Evolutionary conservation across 2,888 invertebrate genomes (phyloP).

Genomic region (Drymonia ruficornis): DNA sequence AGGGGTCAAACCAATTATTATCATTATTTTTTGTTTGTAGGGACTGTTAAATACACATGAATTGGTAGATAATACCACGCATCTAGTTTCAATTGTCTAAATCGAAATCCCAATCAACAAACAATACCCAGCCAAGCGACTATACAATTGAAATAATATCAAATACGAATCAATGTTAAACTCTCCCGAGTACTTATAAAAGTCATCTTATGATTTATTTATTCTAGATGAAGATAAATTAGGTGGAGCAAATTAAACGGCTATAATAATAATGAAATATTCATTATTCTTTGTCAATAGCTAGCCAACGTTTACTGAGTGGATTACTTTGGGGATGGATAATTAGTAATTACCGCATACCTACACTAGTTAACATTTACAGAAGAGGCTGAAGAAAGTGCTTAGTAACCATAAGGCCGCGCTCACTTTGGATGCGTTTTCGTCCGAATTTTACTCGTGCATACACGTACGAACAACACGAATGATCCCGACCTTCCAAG

Average conservation of each 20-base stretch:
- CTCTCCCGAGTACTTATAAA: conserved; percentile 24
- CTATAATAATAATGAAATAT: conserved; percentile 26
- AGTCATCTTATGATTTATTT: conserved; percentile 44
- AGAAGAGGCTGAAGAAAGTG: neutral
- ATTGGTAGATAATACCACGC: neutral
- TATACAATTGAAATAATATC: neutral
- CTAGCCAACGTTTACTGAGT: conserved; percentile 21
- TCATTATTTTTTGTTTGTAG: too few relatives aligned
- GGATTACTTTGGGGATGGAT: conserved; percentile 21
- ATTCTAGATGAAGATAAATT: conserved; percentile 41
- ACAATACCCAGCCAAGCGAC: neutral
- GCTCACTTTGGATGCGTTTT: too few relatives aligned
- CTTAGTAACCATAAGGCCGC: neutral
- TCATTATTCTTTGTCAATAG: conserved; percentile 39
- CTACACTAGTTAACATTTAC: conserved; percentile 3
- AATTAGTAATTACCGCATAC: conserved; percentile 3
- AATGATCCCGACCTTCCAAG: too few relatives aligned
- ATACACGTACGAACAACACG: too few relatives aligned
- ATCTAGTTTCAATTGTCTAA: neutral
- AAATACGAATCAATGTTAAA: conserved; percentile 11
- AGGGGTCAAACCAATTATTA: too few relatives aligned
- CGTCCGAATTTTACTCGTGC: too few relatives aligned
- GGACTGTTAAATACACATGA: too few relatives aligned
- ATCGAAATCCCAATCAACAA: conserved; percentile 3
- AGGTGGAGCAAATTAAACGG: conserved; percentile 34